Evolutionary conservation across 1,140 invertebrate species (phyloP), one percentile per base, ranked within the genome.

Genomic region (Drosophila grimshawi): DNA sequence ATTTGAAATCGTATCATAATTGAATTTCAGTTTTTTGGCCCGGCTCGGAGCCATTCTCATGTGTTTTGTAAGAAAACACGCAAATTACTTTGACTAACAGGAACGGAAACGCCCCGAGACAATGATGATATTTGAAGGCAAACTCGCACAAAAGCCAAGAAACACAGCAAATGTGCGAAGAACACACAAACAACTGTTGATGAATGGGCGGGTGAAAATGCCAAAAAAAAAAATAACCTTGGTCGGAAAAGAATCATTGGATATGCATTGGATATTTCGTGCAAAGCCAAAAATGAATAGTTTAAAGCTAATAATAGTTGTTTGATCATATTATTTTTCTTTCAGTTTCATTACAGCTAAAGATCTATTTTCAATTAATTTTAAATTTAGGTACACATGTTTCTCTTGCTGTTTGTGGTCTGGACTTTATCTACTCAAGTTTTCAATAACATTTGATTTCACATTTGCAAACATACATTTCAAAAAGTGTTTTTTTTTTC

Each of bases 1-100:
- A 89, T 74, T 85, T 79, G 73, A 80, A 80, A 89, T 83, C 60
- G 76, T 83, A 78, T 71, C 85, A 85, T 88, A 89, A 88, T 88
- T 88, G 85, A 88, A 80, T 88, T 85, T 89, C 66, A 67, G 56
- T 55, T 69, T 68, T 64, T 7, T 7, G 32, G 29, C 27, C 29
- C 11, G 3, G 53, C 55, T 32, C 7, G 35, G 35, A 48, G 51
- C 60, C 52, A 30, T 68, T 52, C 46, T 10, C 52, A 70, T 64
- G 39, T 59, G 66, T 48, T 64, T 64, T 32, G 45, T 46, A 43
- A 45, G 33, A 61, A 76, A 72, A 37, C 66, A 66, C 49, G 78
- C 67, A 80, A 86, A 77, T 77, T 68, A 74, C 59, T 74, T 77
- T 65, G 56, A 57, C 62, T 71, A 49, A 46, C 51, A 45, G 52